Evolutionary conservation across 2,888 invertebrate species (phyloP).

Genomic region (Eupithecia abbreviata): DNA sequence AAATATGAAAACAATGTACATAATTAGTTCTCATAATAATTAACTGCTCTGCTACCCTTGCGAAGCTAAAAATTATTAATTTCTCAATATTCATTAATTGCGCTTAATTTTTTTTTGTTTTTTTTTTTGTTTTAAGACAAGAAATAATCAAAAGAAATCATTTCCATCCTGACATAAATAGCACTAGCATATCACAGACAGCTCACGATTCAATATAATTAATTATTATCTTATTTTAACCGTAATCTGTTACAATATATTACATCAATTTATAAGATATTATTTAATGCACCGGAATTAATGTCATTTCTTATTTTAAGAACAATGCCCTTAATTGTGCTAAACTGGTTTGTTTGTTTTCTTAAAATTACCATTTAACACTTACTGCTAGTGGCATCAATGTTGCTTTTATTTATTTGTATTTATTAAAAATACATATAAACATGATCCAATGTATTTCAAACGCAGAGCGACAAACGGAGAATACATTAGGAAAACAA

Average conservation of each 20-base stretch:
- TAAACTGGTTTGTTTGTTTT: not conserved
- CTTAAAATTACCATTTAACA: not conserved
- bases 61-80: not conserved
- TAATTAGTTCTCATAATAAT: too few species aligned
- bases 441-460: not conserved
- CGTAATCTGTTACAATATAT: slow-evolving; percentile 1
- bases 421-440: too few species aligned
- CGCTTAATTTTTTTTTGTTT: not conserved
- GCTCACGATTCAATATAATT: slow-evolving; percentile 18
- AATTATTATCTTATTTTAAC: not conserved
- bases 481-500: not conserved
- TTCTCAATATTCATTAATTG: not conserved
- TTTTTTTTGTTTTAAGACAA: not conserved
- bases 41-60: not conserved
- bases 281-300: not conserved
- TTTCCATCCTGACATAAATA: not conserved
- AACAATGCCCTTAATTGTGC: not conserved
- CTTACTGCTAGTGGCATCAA: not conserved
- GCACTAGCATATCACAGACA: slow-evolving; percentile 47
- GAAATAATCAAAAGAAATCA: not conserved
- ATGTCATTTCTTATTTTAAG: not conserved
- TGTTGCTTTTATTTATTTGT: not conserved
- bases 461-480: not conserved
- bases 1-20: too few species aligned
- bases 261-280: not conserved